Conservation (phyloP, 2,797 vertebrate genomes). For the Molothrus aeneus region DNA sequence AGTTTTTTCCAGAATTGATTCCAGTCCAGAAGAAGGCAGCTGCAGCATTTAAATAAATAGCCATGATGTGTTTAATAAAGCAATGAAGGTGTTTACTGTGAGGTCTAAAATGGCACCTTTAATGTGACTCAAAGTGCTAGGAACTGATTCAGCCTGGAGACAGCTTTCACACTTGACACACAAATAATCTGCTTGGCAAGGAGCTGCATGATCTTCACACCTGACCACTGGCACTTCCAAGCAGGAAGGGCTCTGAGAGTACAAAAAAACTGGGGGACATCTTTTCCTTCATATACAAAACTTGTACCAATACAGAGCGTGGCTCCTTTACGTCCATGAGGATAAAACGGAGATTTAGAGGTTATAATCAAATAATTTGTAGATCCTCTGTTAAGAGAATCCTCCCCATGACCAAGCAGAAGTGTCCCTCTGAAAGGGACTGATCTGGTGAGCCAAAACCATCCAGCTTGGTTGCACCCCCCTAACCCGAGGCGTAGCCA, state of each 20-base stretch:
- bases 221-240: background rate
- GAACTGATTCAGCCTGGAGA: slow-evolving; percentile 3
- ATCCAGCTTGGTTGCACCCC: background rate
- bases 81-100: slow-evolving; percentile 2
- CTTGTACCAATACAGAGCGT: fast-evolving
- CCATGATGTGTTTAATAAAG: background rate
- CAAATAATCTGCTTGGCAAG: background rate
- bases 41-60: background rate
- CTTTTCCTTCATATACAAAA: background rate
- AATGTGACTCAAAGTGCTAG: background rate
- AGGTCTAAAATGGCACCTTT: slow-evolving; percentile 36
- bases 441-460: background rate
- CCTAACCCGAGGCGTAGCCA: fast-evolving
- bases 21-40: background rate
- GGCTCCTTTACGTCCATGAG: fast-evolving
- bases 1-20: background rate
- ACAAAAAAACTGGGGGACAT: background rate
- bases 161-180: background rate
- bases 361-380: fast-evolving
- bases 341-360: background rate
- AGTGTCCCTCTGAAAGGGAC: background rate
- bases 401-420: background rate
- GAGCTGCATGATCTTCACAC: slow-evolving; percentile 22
- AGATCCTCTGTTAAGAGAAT: background rate
- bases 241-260: background rate